Base-by-base conservation (phyloP, 2,113 vertebrate genomes). In the Sebastes schlegelii region DNA sequence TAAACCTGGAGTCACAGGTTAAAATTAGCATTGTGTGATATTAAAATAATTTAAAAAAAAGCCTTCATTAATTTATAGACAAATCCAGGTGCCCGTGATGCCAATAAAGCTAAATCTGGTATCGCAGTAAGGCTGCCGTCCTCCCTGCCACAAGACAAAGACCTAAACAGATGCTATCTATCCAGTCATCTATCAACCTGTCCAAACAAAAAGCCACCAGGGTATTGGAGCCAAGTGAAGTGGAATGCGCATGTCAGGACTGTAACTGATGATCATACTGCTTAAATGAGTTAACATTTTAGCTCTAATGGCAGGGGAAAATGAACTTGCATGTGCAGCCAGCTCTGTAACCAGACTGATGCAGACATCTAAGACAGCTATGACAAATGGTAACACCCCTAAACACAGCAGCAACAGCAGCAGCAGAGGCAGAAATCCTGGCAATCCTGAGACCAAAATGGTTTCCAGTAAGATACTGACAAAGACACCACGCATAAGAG, bases 211-310 rank as follows among this genome's bases (percentile, higher is more conserved):
- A 85, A 81, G 58, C 77, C 87, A 79, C 68, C 62, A 60, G 67
- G 54, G 85, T 71, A 79, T 79, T 78, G 78, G 85, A 89, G 68
- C 77, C 82, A 54, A 88, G 74, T 77, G 82, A 83, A 85, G 86
- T 88, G 83, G 83, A 91, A 87, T 89, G 80, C 40, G 74, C 85
- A 88, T 34, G 82, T 86, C 85, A 21, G 79, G 19, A 55, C 85
- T 91, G 86, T 90, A 91, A 93, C 87, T 89, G 91, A 94, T 92
- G 90, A 89, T 89, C 85, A 88, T 63, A 48, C 46, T 3, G 66
- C 80, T 72, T 92, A 91, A 94, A 92, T 57, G 71, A 92, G 89
- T 89, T 92, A 85, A 85, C 86, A 89, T 94, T 93, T 90, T 46
- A 80, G 74, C 80, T 90, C 82, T 88, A 84, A 92, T 88, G 86